Base-by-base conservation (phyloP, 2,888 invertebrate species). In the Pterobdella sp. region DNA sequence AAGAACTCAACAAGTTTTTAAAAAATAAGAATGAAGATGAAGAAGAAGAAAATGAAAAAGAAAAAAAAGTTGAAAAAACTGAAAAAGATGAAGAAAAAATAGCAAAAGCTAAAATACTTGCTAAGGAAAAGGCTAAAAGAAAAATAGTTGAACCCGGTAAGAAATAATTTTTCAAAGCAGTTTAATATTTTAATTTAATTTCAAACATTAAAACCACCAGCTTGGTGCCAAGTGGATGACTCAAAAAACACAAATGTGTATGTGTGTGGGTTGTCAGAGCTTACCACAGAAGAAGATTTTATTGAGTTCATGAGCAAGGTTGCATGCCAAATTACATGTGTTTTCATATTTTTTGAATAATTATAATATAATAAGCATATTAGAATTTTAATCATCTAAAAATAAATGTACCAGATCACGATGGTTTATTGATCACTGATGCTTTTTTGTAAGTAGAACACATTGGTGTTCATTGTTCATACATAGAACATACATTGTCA, bases 211-310 rank as follows among this genome's bases (percentile, higher is more conserved):
- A 10, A 69, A 34, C 65, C 42, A 74, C n/a, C 77, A 82, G 90
- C 89, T 74, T 99, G 98, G 98, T 96, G 98, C 85, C 91, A 98
- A 76, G 86, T 93, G 37, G 89, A 92, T 76, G 90, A 93, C 74
- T 88, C 89, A 34, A 89, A 90, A 79, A 96, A 94, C 82, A 94
- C 94, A 1, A 94, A 94, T 84, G 94, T 98, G 0, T 99, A 99
- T 85, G 94, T 98, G 1, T 90, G 91, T 34, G 92, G 93, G 81
- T 86, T 98, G 77, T 97, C 98, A 0, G 81, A 87, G 73, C 92
- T 94, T 79, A 88, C 93, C 74, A 93, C 91, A 0, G 90, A 94
- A 80, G 84, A 86, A 31, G 90, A 94, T 76, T 92, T 94, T 85
- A 88, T 91, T 65, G 91, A 93, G 81, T 85, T 97, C 52, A 96